Evolutionary conservation across 2,797 vertebrate species (phyloP).

Genomic region (Eidolon dupreanum): DNA sequence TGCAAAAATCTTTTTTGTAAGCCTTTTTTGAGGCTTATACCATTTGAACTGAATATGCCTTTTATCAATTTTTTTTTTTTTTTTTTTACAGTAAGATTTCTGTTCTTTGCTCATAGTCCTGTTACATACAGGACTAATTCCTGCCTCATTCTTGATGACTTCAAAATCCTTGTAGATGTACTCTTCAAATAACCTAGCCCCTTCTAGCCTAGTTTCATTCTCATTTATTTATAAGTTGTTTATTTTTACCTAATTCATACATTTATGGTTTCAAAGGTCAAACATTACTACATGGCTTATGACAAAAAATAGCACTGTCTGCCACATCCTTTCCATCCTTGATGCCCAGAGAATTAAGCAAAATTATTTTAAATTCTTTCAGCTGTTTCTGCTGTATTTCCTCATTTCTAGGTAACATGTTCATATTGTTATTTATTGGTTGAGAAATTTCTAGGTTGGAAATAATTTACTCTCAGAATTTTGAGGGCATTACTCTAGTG

Average conservation of each 20-base stretch:
- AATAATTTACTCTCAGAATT: not conserved
- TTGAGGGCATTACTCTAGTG: not conserved
- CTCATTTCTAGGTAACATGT: not conserved
- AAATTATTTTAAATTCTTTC: not conserved
- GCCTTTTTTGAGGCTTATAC: not conserved
- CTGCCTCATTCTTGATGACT: not conserved
- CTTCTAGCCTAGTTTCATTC: not conserved
- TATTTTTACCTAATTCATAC: slow-evolving; percentile 8
- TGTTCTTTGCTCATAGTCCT: not conserved
- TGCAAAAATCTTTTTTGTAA: not conserved
- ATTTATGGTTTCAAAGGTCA: not conserved
- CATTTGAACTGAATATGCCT: not conserved
- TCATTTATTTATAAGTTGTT: slow-evolving; percentile 3
- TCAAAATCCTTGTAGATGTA: not conserved
- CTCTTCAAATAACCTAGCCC: not conserved
- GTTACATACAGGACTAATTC: not conserved
- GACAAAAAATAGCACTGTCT: not conserved
- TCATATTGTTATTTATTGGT: not conserved
- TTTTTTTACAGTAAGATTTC: not conserved
- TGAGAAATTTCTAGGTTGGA: not conserved
- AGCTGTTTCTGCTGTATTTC: not conserved
- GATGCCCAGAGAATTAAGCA: not conserved
- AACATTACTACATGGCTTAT: not conserved
- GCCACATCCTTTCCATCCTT: not conserved
- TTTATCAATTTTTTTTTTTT: not conserved